A percentile compares a stretch with the other conserved stretches of the same genome.
These are phyloP conservation scores for Hesperophylax magnus DNA, from an alignment of 1,140 invertebrate species.

Conservation along the genomic window DNA sequence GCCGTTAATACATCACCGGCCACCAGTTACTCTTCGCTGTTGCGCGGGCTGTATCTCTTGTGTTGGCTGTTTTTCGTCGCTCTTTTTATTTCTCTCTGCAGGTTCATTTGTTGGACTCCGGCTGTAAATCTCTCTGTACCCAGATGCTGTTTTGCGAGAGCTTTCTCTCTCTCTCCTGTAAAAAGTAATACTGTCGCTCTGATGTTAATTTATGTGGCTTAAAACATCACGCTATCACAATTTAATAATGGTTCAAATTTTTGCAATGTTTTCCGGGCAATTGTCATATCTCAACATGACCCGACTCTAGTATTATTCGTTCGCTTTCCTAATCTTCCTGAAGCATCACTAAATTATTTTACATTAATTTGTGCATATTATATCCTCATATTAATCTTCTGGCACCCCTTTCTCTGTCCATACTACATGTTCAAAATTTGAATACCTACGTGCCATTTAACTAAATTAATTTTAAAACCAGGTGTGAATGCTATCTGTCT, in stretches of 20 bases:
- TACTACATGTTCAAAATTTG: not conserved
- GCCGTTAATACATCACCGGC: constrained; percentile 19
- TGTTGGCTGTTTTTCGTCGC: constrained; percentile 1
- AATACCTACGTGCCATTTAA: not conserved
- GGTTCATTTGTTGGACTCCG: constrained; percentile 19
- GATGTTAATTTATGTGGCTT: constrained; percentile 6
- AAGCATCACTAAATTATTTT: too few species aligned
- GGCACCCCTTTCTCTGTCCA: too few species aligned
- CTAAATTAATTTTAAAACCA: not conserved
- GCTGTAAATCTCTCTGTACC: constrained; percentile 30
- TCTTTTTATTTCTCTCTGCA: constrained; percentile 20
- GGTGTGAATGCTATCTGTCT: not conserved
- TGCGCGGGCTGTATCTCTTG: not conserved
- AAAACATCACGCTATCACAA: not conserved
- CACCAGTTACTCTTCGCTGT: not conserved
- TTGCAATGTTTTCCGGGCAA: too few species aligned
- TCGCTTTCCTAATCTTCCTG: too few species aligned
- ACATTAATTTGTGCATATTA: too few species aligned
- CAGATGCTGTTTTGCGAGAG: not conserved
- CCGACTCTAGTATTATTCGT: too few species aligned
- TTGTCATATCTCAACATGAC: too few species aligned
- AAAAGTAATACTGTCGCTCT: constrained; percentile 13
- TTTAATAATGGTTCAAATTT: too few species aligned
- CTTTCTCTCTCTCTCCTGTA: not conserved
- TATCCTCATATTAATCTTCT: too few species aligned